Conservation (phyloP, 2,113 vertebrate genomes). For the Corynorhinus townsendii region DNA sequence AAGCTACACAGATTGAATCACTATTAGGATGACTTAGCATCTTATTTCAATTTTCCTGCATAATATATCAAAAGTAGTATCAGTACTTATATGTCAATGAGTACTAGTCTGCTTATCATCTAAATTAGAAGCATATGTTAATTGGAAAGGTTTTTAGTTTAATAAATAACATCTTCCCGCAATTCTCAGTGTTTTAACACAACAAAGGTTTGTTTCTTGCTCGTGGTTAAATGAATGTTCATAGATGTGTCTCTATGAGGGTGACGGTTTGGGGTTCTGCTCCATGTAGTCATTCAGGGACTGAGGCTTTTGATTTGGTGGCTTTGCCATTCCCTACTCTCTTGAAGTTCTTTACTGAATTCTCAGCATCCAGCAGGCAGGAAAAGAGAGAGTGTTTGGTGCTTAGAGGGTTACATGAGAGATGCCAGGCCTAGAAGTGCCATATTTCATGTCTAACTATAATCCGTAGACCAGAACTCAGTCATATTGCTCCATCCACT, state of each 20-base stretch:
- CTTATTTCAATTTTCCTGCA: conserved; percentile 36
- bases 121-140: conserved; percentile 36
- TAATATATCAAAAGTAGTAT: background rate
- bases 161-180: background rate
- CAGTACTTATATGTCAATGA: background rate
- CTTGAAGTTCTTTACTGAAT: background rate
- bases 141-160: conserved; percentile 30
- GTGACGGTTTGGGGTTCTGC: fast-evolving
- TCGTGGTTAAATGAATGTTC: background rate
- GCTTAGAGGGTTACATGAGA: background rate
- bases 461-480: background rate
- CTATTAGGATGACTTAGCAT: background rate
- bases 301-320: background rate
- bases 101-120: background rate
- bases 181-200: conserved; percentile 28
- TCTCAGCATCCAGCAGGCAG: background rate
- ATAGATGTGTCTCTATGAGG: background rate
- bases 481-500: background rate
- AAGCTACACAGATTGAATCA: background rate
- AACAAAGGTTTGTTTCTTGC: conserved; percentile 16
- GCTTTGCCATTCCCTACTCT: background rate
- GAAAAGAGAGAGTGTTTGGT: background rate
- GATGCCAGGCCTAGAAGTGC: background rate
- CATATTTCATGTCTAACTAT: background rate
- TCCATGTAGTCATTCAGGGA: background rate